Evolutionary conservation across 1,140 invertebrate species (phyloP).

Genomic region (Drosophila nikananu): DNA sequence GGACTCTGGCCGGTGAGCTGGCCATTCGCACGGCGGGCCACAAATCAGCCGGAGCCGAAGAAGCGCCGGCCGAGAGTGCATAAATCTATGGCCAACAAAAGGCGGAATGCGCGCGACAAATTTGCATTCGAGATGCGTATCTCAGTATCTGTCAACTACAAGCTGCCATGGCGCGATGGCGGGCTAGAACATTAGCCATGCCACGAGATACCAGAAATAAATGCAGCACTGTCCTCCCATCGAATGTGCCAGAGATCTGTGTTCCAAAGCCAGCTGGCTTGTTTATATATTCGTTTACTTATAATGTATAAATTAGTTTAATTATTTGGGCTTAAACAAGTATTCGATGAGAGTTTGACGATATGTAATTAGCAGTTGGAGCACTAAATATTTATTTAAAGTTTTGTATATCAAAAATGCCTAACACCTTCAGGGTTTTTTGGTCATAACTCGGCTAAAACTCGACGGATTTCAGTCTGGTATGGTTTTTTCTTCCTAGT

Average conservation of each 20-base stretch:
- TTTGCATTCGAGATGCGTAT: conserved; percentile 46
- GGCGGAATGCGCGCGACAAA: conserved; percentile 21
- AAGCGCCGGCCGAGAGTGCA: conserved; percentile 37
- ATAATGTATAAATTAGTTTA: background rate
- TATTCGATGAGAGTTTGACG: background rate
- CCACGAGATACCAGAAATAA: background rate
- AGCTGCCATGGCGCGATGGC: background rate
- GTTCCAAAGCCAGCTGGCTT: background rate
- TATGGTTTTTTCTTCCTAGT: too few species aligned
- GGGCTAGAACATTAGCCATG: conserved; percentile 1
- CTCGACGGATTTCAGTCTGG: too few species aligned
- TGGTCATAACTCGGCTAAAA: too few species aligned
- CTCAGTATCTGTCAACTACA: conserved; percentile 13
- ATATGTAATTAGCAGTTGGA: background rate
- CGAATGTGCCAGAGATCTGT: background rate
- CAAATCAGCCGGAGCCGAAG: conserved; percentile 36
- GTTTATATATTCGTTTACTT: background rate
- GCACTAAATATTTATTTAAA: too few species aligned
- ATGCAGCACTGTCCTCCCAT: background rate
- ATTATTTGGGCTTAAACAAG: background rate
- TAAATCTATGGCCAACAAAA: conserved; percentile 56
- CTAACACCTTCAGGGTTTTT: too few species aligned
- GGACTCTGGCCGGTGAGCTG: conserved; percentile 1
- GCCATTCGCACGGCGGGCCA: conserved; percentile 31
- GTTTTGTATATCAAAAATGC: too few species aligned